Base-by-base conservation (phyloP, 37 sponge, comb jelly and placozoan species). In the Tethya wilhelma region DNA sequence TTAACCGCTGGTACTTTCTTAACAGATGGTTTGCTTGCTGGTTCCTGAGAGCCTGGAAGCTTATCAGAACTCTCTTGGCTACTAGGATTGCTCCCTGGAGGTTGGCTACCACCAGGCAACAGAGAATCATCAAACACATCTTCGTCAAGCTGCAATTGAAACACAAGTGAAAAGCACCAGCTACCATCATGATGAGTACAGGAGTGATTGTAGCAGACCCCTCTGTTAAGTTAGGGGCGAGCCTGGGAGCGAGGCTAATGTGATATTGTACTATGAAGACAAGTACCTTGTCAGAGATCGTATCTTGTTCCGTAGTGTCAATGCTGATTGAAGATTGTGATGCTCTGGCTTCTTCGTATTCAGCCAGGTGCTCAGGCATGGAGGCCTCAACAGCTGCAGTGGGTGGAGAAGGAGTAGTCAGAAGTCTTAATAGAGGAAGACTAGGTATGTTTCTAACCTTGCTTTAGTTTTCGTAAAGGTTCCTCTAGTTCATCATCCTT, bases 371-470 rank as follows among this genome's bases (percentile, higher is more conserved):
- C 53, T 56, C 74, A 30, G 55, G 75, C 92, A 91, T 86, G 31
- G 68, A 66, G 57, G 32, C 79, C 69, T 83, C 79, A 64, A 91
- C 69, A 75, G 87, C 87, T 86, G 64, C 25, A 23, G 11, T 29
- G 28, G 9, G 19, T 53, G 56, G 17, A 62, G 23, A 40, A 36
- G 41, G 22, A 43, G 46, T 44, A 43, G 12, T 5, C 44, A 26
- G 6, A 42, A 34, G 55, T 28, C 28, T 71, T 5, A 7, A 43
- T 44, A 7, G 23, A 44, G 29, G 28, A 17, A 17, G 55, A 17
- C 14, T 9, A 17, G 55, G 55, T 49, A 17, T 49, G 55, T 49
- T 9, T 1, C 59, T 60, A 23, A 70, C 71, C 81, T 41, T 60
- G 40, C 25, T 69, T 81, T 0, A 77, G 65, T 4, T 77, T 60